phyloP scores from a whole-genome alignment of 2,797 vertebrate genomes.

The Sitta carolinensis region DNA sequence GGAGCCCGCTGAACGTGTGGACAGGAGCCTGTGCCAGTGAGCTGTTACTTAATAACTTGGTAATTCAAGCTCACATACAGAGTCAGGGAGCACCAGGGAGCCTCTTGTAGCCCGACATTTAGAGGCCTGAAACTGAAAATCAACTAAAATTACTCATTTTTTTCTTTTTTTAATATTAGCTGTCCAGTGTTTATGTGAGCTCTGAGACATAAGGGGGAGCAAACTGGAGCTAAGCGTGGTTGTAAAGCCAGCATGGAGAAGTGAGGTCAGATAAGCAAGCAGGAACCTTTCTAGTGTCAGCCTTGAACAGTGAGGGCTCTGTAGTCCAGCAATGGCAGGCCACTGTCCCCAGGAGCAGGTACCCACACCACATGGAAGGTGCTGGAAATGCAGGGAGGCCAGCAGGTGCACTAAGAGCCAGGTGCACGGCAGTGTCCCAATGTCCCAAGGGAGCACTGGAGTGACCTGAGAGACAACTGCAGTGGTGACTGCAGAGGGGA shows the following conservation, averaged over 20 bases:
- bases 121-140: background rate
- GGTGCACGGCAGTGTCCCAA: background rate
- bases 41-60: background rate
- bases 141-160: background rate
- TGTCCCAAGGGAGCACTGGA: background rate
- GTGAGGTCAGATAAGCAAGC: background rate
- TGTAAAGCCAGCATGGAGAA: background rate
- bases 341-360: background rate
- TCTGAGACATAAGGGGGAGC: background rate
- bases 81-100: background rate
- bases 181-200: background rate
- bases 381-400: background rate
- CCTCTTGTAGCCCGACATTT: background rate
- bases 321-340: background rate
- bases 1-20: fast-evolving
- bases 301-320: background rate
- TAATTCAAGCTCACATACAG: background rate
- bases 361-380: background rate
- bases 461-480: background rate
- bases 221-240: background rate
- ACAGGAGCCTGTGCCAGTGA: background rate
- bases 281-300: background rate
- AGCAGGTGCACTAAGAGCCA: background rate
- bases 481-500: background rate
- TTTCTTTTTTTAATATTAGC: background rate